Evolutionary conservation across 2,797 vertebrate species (phyloP).

Genomic region (Halcyon leucocephala): DNA sequence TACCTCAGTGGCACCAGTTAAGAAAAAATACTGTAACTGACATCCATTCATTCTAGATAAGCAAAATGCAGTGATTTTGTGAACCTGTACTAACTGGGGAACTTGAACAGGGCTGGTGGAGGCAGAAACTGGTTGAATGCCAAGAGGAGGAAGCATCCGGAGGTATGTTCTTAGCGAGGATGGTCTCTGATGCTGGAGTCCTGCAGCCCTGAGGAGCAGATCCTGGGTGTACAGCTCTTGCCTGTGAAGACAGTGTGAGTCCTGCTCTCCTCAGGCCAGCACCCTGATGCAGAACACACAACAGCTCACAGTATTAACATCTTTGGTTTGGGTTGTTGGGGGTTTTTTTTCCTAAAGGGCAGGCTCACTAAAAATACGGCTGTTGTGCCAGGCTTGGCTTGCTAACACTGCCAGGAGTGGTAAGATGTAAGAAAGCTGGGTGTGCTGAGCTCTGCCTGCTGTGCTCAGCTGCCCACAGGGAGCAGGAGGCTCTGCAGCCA

Average conservation of each 20-base stretch:
- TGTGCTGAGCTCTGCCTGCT: background rate
- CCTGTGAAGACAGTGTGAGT: background rate
- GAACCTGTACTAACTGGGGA: background rate
- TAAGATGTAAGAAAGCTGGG: background rate
- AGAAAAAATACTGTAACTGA: background rate
- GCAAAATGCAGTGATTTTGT: background rate
- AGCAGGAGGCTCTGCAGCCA: background rate
- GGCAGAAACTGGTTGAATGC: background rate
- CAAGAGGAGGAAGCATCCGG: too few relatives aligned
- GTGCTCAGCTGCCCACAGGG: background rate
- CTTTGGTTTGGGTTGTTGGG: background rate
- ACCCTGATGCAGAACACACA: background rate
- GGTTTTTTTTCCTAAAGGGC: background rate
- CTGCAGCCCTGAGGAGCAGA: background rate
- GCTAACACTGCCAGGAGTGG: background rate
- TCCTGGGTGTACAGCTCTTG: fast-evolving
- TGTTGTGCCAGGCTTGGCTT: background rate
- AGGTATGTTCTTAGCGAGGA: too few relatives aligned
- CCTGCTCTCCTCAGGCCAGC: background rate
- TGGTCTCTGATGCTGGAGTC: background rate
- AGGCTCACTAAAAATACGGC: background rate
- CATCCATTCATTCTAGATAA: background rate
- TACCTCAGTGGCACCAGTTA: background rate
- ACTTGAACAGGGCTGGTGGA: background rate
- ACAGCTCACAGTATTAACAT: background rate